Conservation (phyloP, 2,797 vertebrate genomes). For the Micromesistius poutassou region DNA sequence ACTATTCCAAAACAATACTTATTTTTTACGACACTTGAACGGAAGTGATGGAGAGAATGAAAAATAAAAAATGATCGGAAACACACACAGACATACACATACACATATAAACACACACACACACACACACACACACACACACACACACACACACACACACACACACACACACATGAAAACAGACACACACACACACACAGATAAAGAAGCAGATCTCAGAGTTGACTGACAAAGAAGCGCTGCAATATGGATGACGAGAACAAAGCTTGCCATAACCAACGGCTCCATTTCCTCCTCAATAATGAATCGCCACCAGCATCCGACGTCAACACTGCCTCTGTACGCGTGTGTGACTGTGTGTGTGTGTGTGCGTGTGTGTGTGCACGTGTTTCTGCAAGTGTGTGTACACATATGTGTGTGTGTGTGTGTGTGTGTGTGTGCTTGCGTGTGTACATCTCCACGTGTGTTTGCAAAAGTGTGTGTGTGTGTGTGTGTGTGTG, state of each 20-base stretch:
- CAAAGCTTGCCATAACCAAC: constrained; percentile 76
- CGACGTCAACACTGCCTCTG: constrained; percentile 67
- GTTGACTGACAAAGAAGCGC: constrained; percentile 74
- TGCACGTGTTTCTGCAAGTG: background rate
- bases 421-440: constrained; percentile 27
- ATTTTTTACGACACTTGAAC: background rate
- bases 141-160: constrained; percentile 23
- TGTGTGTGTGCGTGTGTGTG: background rate
- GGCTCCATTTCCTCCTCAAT: constrained; percentile 78
- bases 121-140: constrained; percentile 36
- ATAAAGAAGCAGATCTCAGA: constrained; percentile 61
- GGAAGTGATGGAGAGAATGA: too few relatives aligned
- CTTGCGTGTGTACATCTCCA: background rate
- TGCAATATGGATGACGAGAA: constrained; percentile 81
- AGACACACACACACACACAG: constrained; percentile 55
- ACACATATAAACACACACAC: constrained; percentile 22
- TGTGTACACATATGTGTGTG: constrained; percentile 21
- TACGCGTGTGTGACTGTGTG: constrained; percentile 24
- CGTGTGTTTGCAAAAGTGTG: too few relatives aligned
- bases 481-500: too few relatives aligned
- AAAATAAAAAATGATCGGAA: background rate
- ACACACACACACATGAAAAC: constrained; percentile 19
- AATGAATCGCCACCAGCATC: constrained; percentile 78
- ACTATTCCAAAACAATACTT: too few relatives aligned
- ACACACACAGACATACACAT: constrained; percentile 30